Evolutionary conservation across 2,113 vertebrate genomes (phyloP), one percentile per base, ranked within the genome.

Genomic region (Hippocampus guttulatus): DNA sequence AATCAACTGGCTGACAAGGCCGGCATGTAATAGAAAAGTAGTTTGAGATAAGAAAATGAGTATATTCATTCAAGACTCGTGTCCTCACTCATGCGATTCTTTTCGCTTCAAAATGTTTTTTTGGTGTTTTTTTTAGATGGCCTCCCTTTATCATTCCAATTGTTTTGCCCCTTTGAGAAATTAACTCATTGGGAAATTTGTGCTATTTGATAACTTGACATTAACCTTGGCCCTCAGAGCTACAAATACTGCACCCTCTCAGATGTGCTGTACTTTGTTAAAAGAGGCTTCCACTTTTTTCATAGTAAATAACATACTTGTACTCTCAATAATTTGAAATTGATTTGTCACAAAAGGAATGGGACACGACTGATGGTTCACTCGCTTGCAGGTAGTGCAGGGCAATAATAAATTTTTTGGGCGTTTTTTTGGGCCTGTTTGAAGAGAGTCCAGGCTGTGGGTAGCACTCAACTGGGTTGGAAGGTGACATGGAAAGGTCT

Each of bases 1-100:
- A 70, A 69, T 64, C 76, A 79, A 71, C 62, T 10, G 45, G 80
- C 68, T 75, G 78, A 82, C 76, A 79, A 74, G 80, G 73, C 70
- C 30, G 45, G 62, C 67, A 69, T 71, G 69, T 70, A 74, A 71
- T 67, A 61, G 57, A 70, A 77, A 78, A 82, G 70, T 74, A 75
- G 64, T 54, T 41, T 40, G 51, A 67, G 70, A 85, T 74, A 77
- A 69, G 62, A 54, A 81, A 78, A 79, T 82, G 64, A 79, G 33
- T 21, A 52, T 27, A 41, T 33, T 68, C 5, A 61, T 61, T 16
- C 27, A 33, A 61, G 15, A 61, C 12, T n/a, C 8, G 11, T 16
- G 41, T 25, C 27, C 27, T 61, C 27, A 8, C 58, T 61, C n/a
- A n/a, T 23, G n/a, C 15, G 16, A 43, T 25, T 43, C 41, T 23